These are phyloP conservation scores for Allacma fusca DNA, from an alignment of 2,888 invertebrate genomes.

Conservation along the genomic window DNA sequence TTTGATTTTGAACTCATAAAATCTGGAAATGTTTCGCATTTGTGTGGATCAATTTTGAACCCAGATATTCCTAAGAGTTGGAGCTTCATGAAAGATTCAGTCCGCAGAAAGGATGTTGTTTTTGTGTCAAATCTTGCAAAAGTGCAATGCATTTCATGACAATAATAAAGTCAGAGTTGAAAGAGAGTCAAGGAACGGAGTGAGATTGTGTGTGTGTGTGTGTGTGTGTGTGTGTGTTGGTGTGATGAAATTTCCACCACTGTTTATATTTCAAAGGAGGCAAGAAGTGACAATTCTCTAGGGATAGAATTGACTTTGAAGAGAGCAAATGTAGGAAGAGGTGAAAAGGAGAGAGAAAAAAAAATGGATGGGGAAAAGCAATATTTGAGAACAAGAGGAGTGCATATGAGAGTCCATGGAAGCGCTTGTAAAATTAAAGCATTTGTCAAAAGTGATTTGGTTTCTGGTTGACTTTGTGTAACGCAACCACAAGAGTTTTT, in stretches of 20 bases:
- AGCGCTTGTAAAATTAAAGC: constrained; percentile 48
- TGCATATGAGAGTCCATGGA: not conserved
- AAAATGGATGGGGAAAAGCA: constrained; percentile 31
- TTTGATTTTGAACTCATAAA: too few relatives aligned
- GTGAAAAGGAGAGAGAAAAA: constrained; percentile 12
- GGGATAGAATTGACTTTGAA: constrained; percentile 32
- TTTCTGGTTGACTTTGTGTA: constrained; percentile 36
- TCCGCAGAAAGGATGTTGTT: not conserved
- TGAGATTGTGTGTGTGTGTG: not conserved
- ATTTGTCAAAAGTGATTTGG: constrained; percentile 52
- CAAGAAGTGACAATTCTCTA: constrained; percentile 29
- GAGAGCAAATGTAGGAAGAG: constrained; percentile 18
- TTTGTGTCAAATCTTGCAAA: too few relatives aligned
- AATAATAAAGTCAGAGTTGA: not conserved
- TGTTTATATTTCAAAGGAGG: constrained; percentile 5
- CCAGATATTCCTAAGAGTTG: too few relatives aligned
- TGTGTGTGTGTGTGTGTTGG: too few relatives aligned
- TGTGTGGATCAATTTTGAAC: too few relatives aligned
- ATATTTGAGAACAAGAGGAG: constrained; percentile 11
- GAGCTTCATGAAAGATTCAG: not conserved
- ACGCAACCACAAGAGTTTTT: constrained; percentile 28
- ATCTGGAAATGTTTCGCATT: too few relatives aligned
- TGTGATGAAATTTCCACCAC: not conserved
- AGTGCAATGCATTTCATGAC: not conserved
- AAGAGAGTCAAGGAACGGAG: not conserved